Percentiles rank a stretch among this genome's conserved stretches.
Conservation (phyloP, 2,888 invertebrate genomes). For the Petrophora chlorosata region DNA sequence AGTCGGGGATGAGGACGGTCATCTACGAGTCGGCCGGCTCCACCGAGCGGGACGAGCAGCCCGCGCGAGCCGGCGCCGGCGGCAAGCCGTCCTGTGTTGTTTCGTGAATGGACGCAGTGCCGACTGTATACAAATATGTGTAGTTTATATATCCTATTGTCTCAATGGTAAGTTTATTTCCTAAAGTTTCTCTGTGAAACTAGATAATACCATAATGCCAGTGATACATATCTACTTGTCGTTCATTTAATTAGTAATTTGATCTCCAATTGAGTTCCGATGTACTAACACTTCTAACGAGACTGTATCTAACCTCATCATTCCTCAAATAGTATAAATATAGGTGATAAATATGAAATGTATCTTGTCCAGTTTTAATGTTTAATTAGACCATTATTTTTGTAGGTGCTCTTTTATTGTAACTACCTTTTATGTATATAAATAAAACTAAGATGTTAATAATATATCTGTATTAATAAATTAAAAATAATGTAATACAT, state of each 20-base stretch:
- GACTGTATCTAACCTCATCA: conserved; percentile 19
- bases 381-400: conserved; percentile 1
- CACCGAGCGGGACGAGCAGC: neutral
- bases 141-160: no score
- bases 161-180: neutral
- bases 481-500: conserved; percentile 12
- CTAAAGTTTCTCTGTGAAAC: neutral
- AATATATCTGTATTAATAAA: conserved; percentile 5
- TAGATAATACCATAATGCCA: neutral
- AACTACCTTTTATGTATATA: neutral
- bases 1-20: conserved; percentile 35
- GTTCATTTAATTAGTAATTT: neutral
- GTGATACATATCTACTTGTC: neutral
- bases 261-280: conserved; percentile 25
- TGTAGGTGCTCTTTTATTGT: conserved; percentile 13
- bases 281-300: conserved; percentile 13
- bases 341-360: neutral
- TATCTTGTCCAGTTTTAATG: neutral
- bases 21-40: conserved; percentile 38
- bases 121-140: no score
- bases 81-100: conserved; percentile 11
- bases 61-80: neutral
- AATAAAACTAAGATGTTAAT: conserved; percentile 9
- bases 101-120: no score
- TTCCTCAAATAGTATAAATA: conserved; percentile 12